Conservation (phyloP, 2,888 invertebrate species). For the Acanthococcus lagerstroemiae region DNA sequence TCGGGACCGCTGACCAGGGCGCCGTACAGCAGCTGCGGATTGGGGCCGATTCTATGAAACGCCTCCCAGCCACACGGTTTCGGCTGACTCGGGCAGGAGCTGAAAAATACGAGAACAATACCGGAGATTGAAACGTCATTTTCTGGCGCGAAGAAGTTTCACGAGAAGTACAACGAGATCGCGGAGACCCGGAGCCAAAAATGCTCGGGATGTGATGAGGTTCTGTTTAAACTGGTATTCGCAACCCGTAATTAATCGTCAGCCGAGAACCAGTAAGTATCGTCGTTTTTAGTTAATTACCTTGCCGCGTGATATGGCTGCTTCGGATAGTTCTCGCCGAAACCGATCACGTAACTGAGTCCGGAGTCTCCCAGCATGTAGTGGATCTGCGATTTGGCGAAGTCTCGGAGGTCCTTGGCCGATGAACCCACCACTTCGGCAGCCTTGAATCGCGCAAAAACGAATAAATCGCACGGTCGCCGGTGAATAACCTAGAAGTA, state of each 20-base stretch:
- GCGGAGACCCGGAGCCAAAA: no score
- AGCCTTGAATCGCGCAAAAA: constrained; percentile 38
- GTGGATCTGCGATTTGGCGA: constrained; percentile 48
- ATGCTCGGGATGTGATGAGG: no score
- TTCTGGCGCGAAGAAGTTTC: no score
- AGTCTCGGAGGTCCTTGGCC: constrained; percentile 42
- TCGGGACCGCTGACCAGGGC: constrained; percentile 51
- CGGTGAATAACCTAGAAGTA: constrained; percentile 10
- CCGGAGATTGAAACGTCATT: no score
- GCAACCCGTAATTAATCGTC: no score
- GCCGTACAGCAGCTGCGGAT: constrained; percentile 48
- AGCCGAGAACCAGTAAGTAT: neutral
- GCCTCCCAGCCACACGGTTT: constrained; percentile 46
- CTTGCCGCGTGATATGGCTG: constrained; percentile 49
- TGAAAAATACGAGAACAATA: constrained; percentile 39
- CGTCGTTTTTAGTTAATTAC: constrained; percentile 40
- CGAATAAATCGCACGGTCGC: neutral
- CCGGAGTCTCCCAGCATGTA: constrained; percentile 49
- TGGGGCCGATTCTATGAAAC: constrained; percentile 43
- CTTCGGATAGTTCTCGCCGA: constrained; percentile 46
- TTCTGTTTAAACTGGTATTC: no score
- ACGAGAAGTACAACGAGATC: no score
- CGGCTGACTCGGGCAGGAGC: constrained; percentile 48
- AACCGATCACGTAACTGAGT: constrained; percentile 49
- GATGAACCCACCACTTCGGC: constrained; percentile 41